Conservation (phyloP, 2,113 vertebrate species). For the Ceyx margarethae region DNA sequence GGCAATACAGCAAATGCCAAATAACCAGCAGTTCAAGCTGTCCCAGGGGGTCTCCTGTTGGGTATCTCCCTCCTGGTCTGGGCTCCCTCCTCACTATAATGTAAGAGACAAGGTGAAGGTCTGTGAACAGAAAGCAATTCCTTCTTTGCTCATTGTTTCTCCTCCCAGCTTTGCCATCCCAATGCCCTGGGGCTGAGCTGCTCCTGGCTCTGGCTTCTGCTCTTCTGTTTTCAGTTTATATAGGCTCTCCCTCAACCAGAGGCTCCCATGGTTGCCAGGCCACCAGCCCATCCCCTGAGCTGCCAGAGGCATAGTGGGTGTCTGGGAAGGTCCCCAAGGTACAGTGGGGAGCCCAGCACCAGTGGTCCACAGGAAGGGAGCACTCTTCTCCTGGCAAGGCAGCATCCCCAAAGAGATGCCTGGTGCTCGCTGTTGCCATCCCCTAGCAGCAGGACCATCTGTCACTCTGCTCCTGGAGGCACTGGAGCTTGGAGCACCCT, state of each 20-base stretch:
- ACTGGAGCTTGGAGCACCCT: rapidly evolving
- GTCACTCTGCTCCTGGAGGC: neutral
- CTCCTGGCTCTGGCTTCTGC: neutral
- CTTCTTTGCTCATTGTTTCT: rapidly evolving
- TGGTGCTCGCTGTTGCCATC: neutral
- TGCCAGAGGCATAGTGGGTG: neutral
- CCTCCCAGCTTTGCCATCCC: neutral
- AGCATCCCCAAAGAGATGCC: neutral
- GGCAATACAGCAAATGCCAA: neutral
- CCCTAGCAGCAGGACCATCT: neutral
- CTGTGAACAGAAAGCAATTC: neutral
- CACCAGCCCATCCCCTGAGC: neutral
- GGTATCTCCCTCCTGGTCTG: neutral
- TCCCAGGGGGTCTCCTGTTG: neutral
- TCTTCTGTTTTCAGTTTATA: neutral
- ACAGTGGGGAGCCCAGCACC: neutral
- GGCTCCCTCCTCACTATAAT: neutral
- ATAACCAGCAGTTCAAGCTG: neutral
- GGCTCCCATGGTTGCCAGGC: neutral
- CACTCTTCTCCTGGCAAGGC: neutral
- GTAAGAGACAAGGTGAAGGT: neutral
- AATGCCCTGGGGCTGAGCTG: neutral
- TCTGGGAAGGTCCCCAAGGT: rapidly evolving
- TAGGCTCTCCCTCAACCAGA: neutral
- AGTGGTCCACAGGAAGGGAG: neutral